Evolutionary conservation across 2,113 vertebrate species (phyloP).

Genomic region (Collichthys lucidus): DNA sequence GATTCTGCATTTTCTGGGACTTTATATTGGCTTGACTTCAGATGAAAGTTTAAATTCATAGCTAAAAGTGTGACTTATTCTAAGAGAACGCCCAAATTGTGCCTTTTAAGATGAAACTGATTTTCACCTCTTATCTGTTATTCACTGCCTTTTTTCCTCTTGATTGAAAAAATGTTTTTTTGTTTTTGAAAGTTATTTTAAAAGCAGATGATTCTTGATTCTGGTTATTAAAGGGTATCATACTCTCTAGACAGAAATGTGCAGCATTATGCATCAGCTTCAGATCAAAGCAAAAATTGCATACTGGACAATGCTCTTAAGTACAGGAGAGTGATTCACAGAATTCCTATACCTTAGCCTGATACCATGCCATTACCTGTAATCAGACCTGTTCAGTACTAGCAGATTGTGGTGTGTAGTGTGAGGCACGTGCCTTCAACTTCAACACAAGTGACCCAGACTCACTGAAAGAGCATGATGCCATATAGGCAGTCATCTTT

Average conservation of each 20-base stretch:
- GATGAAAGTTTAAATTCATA: neutral
- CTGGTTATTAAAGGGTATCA: conserved; percentile 1
- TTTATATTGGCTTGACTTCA: neutral
- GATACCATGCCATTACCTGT: conserved; percentile 22
- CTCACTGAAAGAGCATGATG: neutral
- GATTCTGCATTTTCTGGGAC: conserved; percentile 8
- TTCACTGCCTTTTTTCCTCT: neutral
- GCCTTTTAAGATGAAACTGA: neutral
- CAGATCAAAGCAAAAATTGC: conserved; percentile 60
- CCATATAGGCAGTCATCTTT: neutral
- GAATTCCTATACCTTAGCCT: conserved; percentile 5
- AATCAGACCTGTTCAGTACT: conserved; percentile 5
- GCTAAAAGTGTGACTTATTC: neutral
- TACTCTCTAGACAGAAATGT: conserved; percentile 32
- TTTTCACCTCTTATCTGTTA: neutral
- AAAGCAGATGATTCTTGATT: neutral
- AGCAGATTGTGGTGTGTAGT: neutral
- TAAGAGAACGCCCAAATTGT: neutral
- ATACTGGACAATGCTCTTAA: conserved; percentile 4
- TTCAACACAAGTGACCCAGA: neutral
- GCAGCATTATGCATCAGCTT: conserved; percentile 26
- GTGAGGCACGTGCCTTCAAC: neutral
- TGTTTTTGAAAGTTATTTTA: neutral
- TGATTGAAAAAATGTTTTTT: neutral
- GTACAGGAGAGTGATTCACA: conserved; percentile 35